Base-by-base conservation (phyloP, 2,797 vertebrate genomes). In the Acipenser ruthenus region DNA sequence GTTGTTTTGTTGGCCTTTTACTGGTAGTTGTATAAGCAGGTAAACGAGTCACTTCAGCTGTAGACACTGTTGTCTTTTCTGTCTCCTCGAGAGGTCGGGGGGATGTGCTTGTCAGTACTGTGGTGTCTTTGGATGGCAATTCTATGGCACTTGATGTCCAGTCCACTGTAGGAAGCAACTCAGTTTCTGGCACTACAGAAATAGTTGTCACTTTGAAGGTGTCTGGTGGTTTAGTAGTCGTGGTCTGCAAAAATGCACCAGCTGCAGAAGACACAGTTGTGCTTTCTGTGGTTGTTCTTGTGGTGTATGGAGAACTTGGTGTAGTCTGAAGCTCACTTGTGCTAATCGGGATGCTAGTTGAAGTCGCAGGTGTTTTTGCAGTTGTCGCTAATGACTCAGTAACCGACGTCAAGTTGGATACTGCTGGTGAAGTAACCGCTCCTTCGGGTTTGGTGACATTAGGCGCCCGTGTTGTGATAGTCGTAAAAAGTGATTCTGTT, bases 181-280 rank as follows among this genome's bases (percentile, higher is more conserved):
- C 18, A n/a, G n/a, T n/a, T n/a, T n/a, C n/a, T 61, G 60, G 12
- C 10, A 50, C 52, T 9, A 50, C 51, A 12, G 60, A 10, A 62
- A 62, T 50, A 13, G 37, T 48, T 49, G 60, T 51, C 56, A 52
- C 68, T 13, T 70, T 69, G 50, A 53, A 64, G 63, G 50, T 47
- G 62, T 63, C 70, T 63, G 63, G 67, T 74, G 62, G 59, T 66
- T 11, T 13, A 13, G 60, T 2, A 60, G 67, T 51, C 11, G 62
- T 55, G 12, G 77, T 76, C 50, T 83, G 12, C 76, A 71, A 79
- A 69, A 77, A 72, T 50, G 75, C 49, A 13, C 70, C 71, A 9
- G 77, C 71, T 69, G 73, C 63, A 69, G 78, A 67, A 58, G 72
- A 48, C 1, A 70, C 69, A 67, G 62, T 82, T 1, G 75, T 81